phyloP scores from a whole-genome alignment of 2,797 vertebrate species.

The Gila robusta region DNA sequence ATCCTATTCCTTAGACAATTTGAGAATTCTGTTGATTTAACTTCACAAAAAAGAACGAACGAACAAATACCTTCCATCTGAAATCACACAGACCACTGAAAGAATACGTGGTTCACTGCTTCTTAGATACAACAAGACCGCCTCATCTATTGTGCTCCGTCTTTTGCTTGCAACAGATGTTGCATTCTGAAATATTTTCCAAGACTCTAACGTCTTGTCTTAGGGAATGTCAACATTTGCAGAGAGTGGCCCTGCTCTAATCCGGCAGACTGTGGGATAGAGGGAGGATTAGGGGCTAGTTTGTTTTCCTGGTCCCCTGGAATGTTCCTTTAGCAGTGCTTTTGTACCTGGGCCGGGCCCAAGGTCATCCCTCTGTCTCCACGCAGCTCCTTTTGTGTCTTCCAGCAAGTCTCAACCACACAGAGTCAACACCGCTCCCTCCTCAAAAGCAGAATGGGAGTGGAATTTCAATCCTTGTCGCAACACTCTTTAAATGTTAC shows the following conservation, averaged over 20 bases:
- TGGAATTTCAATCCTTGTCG: slow-evolving; percentile 64
- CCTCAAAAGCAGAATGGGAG: slow-evolving; percentile 52
- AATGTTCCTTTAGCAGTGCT: slow-evolving; percentile 59
- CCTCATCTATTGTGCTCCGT: slow-evolving; percentile 29
- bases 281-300: slow-evolving; percentile 61
- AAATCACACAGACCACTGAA: slow-evolving; percentile 44
- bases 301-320: slow-evolving; percentile 63
- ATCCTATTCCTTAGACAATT: background rate
- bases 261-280: slow-evolving; percentile 60
- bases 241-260: slow-evolving; percentile 61
- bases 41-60: background rate
- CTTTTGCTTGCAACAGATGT: slow-evolving; percentile 50
- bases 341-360: slow-evolving; percentile 61
- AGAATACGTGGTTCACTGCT: slow-evolving; percentile 50
- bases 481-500: slow-evolving; percentile 61
- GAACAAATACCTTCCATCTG: slow-evolving; percentile 21
- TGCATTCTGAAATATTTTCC: slow-evolving; percentile 61
- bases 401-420: slow-evolving; percentile 55
- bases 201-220: slow-evolving; percentile 48
- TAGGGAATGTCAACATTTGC: slow-evolving; percentile 65
- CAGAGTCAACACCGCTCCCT: slow-evolving; percentile 63
- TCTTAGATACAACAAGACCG: slow-evolving; percentile 18
- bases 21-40: slow-evolving; percentile 17
- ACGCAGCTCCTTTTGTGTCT: slow-evolving; percentile 60
- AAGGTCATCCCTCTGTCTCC: slow-evolving; percentile 58